phyloP scores from a whole-genome alignment of 2,113 vertebrate genomes.

The Pholis gunnellus region DNA sequence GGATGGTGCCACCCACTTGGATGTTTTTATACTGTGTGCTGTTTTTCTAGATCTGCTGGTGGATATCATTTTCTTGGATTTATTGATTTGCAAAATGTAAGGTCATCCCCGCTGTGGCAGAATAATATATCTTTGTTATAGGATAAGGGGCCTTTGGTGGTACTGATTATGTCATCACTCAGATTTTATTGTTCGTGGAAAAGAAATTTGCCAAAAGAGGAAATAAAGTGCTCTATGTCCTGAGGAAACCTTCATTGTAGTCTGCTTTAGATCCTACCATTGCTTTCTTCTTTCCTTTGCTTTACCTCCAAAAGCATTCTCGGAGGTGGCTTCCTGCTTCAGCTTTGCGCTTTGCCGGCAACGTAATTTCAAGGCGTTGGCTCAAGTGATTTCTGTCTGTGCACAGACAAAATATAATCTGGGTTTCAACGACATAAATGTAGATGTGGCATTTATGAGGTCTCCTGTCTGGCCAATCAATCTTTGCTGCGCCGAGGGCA shows the following conservation, averaged over 20 bases:
- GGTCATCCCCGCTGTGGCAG: constrained; percentile 21
- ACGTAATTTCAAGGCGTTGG: constrained; percentile 47
- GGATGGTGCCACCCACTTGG: constrained; percentile 68
- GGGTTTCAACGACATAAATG: constrained; percentile 77
- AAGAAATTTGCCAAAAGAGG: constrained; percentile 5
- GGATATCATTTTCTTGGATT: constrained; percentile 45
- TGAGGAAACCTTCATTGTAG: constrained; percentile 41
- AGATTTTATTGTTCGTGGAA: constrained; percentile 28
- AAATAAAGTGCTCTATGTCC: constrained; percentile 10
- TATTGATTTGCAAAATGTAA: constrained; percentile 27
- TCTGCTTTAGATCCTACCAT: constrained; percentile 22
- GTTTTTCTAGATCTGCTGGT: constrained; percentile 36
- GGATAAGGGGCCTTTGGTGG: constrained; percentile 21
- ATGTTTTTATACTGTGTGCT: constrained; percentile 11
- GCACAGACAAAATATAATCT: constrained; percentile 47
- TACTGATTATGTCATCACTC: constrained; percentile 22
- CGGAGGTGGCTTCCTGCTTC: constrained; percentile 61
- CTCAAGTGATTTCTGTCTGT: constrained; percentile 55
- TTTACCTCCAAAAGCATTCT: constrained; percentile 39
- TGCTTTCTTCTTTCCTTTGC: constrained; percentile 51
- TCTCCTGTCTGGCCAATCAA: constrained; percentile 64
- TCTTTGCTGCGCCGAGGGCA: constrained; percentile 76
- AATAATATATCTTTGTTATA: constrained; percentile 18
- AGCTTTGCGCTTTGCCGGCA: constrained; percentile 62
- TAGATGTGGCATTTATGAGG: constrained; percentile 77